Conservation (phyloP, 2,797 vertebrate genomes). For the Scleropages formosus region DNA sequence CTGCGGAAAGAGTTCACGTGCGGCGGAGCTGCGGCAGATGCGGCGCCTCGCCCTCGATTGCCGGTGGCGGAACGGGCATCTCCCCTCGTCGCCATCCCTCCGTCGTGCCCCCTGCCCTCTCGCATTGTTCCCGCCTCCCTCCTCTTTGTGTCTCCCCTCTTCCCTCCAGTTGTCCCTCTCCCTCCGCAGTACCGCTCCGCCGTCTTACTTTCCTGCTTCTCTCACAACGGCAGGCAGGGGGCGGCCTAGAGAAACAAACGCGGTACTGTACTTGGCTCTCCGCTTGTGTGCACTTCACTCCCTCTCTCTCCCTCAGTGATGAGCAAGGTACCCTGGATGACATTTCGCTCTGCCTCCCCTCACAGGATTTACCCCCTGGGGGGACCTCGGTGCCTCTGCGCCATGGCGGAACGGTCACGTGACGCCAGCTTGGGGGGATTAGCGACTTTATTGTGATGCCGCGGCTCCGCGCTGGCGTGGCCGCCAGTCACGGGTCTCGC, state of each 20-base stretch:
- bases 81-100: background rate
- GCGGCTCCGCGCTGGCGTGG: too few species aligned
- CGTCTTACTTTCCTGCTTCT: background rate
- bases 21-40: too few species aligned
- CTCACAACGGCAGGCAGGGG: constrained; percentile 21
- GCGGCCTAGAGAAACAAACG: constrained; percentile 16
- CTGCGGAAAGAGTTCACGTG: background rate
- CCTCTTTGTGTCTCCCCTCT: background rate
- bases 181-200: background rate
- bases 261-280: background rate
- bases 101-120: background rate
- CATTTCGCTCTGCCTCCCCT: constrained; percentile 23
- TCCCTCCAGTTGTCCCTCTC: background rate
- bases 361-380: constrained; percentile 18
- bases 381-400: background rate
- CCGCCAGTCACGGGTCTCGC: background rate
- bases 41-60: background rate
- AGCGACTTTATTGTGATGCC: constrained; percentile 20
- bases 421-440: background rate
- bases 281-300: background rate
- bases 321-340: constrained; percentile 5
- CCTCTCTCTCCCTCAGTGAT: constrained; percentile 12
- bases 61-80: too few species aligned
- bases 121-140: background rate
- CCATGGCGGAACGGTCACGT: constrained; percentile 17